Base-by-base conservation (phyloP, 1,140 invertebrate genomes). In the Trichogramma pretiosum region DNA sequence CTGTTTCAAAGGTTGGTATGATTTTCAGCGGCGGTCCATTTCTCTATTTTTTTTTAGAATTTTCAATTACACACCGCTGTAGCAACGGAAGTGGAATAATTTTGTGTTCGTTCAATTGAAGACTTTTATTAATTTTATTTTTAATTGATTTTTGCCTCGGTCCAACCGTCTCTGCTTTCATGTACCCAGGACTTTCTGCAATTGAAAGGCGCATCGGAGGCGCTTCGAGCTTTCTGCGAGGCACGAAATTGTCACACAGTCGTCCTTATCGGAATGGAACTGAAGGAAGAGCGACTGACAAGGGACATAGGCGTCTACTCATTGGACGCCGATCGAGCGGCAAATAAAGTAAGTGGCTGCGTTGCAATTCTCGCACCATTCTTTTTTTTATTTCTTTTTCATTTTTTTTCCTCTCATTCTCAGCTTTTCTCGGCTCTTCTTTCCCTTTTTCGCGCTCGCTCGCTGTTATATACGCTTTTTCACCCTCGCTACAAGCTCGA, bases 221-320 rank as follows among this genome's bases (percentile, higher is more conserved):
- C 69, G 22, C 50, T 81, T 19, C 53, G 62, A 26, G 55, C 64
- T 22, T 80, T 81, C 58, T 70, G 63, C 21, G 46, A 52, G 16
- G 55, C 66, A 52, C 62, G 59, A 21, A 60, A 71, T 32, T 63
- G 58, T 23, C 49, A 55, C 36, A 52, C 74, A 10, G 53, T 72
- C 3, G 50, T 79, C 13, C 55, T 80, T 11, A 67, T 80, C 16
- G 79, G 79, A 35, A 67, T 80, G 60, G 61, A 70, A 46, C 60
- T 73, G 40, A 58, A 52, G 30, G 58, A 63, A 7, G 56, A 66
- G 38, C 50, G 41, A 5, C 67, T 77, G 21, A 60, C 61, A 47
- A 69, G 77, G 49, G 77, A 79, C 60, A 54, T 79, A 4, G 77
- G 66, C 11, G 50, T 79, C 14, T 76, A 73, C 57, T 70, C 64